Conservation (phyloP, 2,888 invertebrate species). For the Seira sanloemensis region DNA sequence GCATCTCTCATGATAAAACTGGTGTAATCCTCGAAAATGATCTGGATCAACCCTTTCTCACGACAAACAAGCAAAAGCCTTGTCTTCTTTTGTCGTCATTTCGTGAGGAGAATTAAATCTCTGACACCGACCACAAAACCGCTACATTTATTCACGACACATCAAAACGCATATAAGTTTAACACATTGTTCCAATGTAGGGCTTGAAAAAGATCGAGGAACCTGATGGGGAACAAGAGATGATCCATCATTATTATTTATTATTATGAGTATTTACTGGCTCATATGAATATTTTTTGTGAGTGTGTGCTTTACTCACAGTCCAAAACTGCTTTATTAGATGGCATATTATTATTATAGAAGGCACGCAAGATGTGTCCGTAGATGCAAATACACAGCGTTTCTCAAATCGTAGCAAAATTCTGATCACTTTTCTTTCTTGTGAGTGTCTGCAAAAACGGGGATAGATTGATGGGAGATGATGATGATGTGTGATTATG, state of each 20-base stretch:
- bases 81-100: constrained; percentile 16
- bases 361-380: too few relatives aligned
- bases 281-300: constrained; percentile 17
- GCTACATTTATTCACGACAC: constrained; percentile 1
- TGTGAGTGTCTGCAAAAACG: background rate
- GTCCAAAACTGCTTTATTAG: constrained; percentile 3
- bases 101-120: background rate
- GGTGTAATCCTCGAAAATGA: constrained; percentile 49
- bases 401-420: constrained; percentile 6
- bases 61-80: constrained; percentile 38
- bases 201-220: background rate
- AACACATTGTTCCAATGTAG: constrained; percentile 16
- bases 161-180: background rate
- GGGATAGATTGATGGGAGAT: constrained; percentile 5
- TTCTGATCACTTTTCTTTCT: constrained; percentile 6
- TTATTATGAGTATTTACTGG: constrained; percentile 14
- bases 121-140: constrained; percentile 14
- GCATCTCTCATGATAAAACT: constrained; percentile 25
- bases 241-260: constrained; percentile 15
- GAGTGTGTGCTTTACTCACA: constrained; percentile 17
- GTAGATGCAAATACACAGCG: too few relatives aligned
- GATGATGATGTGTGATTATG: constrained; percentile 16
- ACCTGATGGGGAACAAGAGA: constrained; percentile 12
- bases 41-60: constrained; percentile 66
- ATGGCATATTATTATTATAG: constrained; percentile 8